Evolutionary conservation across 2,797 vertebrate species (phyloP).

Genomic region (Babyrousa celebensis): DNA sequence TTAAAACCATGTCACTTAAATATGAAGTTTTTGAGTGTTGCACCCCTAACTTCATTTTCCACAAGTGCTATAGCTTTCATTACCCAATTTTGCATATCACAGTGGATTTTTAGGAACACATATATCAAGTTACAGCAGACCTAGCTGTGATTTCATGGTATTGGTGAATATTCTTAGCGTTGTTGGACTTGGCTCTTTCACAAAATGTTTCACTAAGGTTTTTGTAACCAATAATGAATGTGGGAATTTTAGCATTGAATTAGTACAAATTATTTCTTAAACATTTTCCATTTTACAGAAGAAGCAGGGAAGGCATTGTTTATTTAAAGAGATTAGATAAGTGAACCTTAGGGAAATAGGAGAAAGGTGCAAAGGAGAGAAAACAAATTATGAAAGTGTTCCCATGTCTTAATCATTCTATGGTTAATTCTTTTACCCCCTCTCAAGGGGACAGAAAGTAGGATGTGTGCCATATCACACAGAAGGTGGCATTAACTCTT

Average conservation of each 20-base stretch:
- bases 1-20: neutral
- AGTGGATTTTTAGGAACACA: neutral
- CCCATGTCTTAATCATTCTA: constrained; percentile 59
- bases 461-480: constrained; percentile 2
- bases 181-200: constrained; percentile 23
- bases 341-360: neutral
- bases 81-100: neutral
- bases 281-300: neutral
- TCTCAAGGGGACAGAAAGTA: constrained; percentile 47
- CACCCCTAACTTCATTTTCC: neutral
- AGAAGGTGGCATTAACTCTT: constrained; percentile 59
- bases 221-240: neutral
- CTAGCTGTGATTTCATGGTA: neutral
- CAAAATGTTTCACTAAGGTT: neutral
- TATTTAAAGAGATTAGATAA: constrained; percentile 54
- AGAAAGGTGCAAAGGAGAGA: constrained; percentile 55
- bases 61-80: neutral
- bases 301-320: constrained; percentile 10
- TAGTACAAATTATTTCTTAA: constrained; percentile 38
- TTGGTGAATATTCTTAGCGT: neutral
- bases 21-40: neutral
- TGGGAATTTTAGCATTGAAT: neutral
- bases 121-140: neutral
- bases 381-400: constrained; percentile 71
- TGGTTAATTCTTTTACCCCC: constrained; percentile 75